phyloP scores from a whole-genome alignment of 2,797 vertebrate genomes.

The Myiotriccus ornatus region DNA sequence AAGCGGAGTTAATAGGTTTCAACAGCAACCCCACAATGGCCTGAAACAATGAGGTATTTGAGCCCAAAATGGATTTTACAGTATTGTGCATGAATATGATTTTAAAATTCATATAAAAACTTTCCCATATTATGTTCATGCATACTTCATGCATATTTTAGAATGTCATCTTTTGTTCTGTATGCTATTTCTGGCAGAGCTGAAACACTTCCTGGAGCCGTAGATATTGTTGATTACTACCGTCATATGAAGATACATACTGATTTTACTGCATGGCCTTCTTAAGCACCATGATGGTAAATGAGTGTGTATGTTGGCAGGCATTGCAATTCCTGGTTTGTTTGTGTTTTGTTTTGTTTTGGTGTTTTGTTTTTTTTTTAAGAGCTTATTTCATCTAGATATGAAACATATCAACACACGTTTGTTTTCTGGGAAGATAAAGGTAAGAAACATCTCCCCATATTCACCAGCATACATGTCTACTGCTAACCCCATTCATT shows the following conservation, averaged over 20 bases:
- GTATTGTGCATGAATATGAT: neutral
- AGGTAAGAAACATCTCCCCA: neutral
- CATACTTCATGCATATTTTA: neutral
- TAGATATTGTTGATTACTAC: neutral
- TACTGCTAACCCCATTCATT: neutral
- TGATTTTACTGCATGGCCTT: neutral
- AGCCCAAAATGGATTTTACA: constrained; percentile 15
- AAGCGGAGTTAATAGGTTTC: constrained; percentile 37
- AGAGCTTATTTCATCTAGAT: neutral
- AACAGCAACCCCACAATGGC: neutral
- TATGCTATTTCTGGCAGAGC: neutral
- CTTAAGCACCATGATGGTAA: neutral
- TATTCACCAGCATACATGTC: neutral
- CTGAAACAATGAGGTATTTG: constrained; percentile 20
- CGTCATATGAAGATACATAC: too few species aligned
- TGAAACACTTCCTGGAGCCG: neutral
- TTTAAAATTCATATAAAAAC: constrained; percentile 27
- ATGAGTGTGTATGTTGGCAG: neutral
- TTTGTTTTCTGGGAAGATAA: neutral
- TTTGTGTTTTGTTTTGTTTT: neutral
- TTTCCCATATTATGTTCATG: neutral
- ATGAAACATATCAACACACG: neutral
- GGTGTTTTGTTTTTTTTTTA: neutral
- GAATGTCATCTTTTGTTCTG: neutral
- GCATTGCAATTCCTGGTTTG: neutral